These are phyloP conservation scores for Litocranius walleri DNA, from an alignment of 2,113 vertebrate species.

Conservation along the genomic window DNA sequence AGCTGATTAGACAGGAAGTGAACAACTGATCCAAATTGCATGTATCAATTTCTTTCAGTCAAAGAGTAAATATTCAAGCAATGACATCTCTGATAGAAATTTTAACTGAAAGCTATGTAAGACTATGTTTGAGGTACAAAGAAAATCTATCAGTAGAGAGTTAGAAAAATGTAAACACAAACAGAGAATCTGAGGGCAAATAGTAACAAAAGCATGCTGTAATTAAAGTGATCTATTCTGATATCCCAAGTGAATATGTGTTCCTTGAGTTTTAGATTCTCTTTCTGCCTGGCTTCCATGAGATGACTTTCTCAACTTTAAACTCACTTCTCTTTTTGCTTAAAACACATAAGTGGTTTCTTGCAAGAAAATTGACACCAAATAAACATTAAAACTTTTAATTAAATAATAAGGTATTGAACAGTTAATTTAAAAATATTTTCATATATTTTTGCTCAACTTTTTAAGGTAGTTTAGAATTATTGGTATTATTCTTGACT, in stretches of 20 bases:
- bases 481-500: not conserved
- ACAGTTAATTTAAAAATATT: not conserved
- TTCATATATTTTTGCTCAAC: not conserved
- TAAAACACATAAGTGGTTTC: not conserved
- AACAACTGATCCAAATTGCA: not conserved
- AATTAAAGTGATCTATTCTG: not conserved
- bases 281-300: not conserved
- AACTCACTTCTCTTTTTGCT: not conserved
- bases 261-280: not conserved
- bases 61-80: not conserved
- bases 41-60: not conserved
- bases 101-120: not conserved
- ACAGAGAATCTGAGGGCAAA: not conserved
- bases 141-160: not conserved
- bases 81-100: not conserved
- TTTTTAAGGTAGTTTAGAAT: not conserved
- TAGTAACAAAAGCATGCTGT: not conserved
- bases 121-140: not conserved
- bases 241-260: not conserved
- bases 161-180: not conserved
- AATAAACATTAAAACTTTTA: not conserved
- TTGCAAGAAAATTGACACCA: not conserved
- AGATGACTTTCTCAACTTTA: not conserved
- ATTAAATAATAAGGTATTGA: not conserved
- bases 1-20: not conserved